Evolutionary conservation across 2,888 invertebrate species (phyloP).

Genomic region (Taphrorychus bicolor): DNA sequence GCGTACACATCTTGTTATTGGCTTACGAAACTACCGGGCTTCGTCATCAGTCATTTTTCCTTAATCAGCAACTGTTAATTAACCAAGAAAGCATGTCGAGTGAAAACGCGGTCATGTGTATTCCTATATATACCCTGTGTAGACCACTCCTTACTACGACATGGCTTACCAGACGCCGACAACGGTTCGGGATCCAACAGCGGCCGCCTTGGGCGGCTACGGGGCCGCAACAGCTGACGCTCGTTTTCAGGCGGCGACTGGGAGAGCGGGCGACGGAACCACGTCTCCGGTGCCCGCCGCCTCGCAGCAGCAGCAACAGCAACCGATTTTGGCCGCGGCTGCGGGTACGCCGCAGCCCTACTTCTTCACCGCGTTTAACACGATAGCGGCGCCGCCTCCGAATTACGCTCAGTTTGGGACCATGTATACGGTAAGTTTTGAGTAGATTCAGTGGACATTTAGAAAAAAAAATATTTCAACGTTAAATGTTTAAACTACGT

Average conservation of each 20-base stretch:
- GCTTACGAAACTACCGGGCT: not conserved
- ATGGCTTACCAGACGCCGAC: conserved; percentile 78
- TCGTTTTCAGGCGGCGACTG: conserved; percentile 60
- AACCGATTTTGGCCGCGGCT: conserved; percentile 69
- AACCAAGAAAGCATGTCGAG: conserved; percentile 23
- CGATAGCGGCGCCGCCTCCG: conserved; percentile 64
- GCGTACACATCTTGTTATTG: too few relatives aligned
- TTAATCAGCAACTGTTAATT: not conserved
- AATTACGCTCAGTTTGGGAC: conserved; percentile 73
- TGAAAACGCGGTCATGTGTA: conserved; percentile 38
- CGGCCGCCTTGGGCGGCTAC: conserved; percentile 72
- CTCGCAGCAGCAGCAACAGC: conserved; percentile 54
- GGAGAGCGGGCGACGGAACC: conserved; percentile 73
- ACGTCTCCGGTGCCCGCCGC: conserved; percentile 74
- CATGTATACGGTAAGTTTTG: conserved; percentile 70
- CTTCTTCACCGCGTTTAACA: conserved; percentile 74
- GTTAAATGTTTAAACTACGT: too few relatives aligned
- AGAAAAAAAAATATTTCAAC: not conserved
- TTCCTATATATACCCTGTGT: conserved; percentile 38
- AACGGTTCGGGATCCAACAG: conserved; percentile 71
- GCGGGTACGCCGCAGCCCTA: conserved; percentile 70
- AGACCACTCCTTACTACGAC: conserved; percentile 72
- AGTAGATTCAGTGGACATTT: not conserved
- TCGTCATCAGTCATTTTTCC: not conserved
- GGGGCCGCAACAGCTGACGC: conserved; percentile 70